A percentile compares a stretch with the other conserved stretches of the same genome.
These are phyloP conservation scores for Colletes gigas DNA, from an alignment of 1,140 invertebrate species.

Conservation along the genomic window DNA sequence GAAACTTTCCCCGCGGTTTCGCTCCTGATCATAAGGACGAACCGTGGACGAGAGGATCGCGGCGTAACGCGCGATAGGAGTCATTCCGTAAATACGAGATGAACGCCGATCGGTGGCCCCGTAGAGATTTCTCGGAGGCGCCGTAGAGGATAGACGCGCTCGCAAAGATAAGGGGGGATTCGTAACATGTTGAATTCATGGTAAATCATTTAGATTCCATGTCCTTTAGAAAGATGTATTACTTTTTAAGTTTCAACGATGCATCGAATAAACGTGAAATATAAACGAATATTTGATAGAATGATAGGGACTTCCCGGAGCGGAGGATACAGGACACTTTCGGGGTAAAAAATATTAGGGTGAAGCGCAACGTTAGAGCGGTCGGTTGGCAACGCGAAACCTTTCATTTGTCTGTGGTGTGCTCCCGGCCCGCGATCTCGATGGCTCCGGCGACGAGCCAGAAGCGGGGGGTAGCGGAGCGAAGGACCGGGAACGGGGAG, in stretches of 20 bases:
- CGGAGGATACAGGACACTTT: too few species aligned
- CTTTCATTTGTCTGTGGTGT: conserved; percentile 12
- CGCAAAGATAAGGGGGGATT: too few species aligned
- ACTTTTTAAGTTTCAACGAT: too few species aligned
- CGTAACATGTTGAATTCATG: too few species aligned
- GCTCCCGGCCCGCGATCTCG: conserved; percentile 1
- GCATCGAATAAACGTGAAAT: too few species aligned
- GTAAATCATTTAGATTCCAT: too few species aligned
- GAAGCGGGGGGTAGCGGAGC: not conserved
- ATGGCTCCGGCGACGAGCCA: not conserved
- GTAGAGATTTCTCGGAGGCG: not conserved
- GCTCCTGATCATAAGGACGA: conserved; percentile 33
- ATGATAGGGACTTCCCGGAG: too few species aligned
- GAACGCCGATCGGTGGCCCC: not conserved
- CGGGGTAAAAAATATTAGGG: too few species aligned
- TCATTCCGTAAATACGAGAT: conserved; percentile 2
- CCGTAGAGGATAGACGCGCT: too few species aligned
- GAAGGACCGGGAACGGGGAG: conserved; percentile 36
- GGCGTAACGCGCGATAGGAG: conserved; percentile 18
- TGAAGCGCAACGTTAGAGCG: not conserved
- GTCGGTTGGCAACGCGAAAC: not conserved
- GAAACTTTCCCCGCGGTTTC: conserved; percentile 2
- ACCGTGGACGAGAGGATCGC: conserved; percentile 13
- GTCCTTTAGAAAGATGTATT: too few species aligned
- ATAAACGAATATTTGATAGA: too few species aligned